phyloP scores from a whole-genome alignment of 2,888 invertebrate species.

The Heliconius cydno region DNA sequence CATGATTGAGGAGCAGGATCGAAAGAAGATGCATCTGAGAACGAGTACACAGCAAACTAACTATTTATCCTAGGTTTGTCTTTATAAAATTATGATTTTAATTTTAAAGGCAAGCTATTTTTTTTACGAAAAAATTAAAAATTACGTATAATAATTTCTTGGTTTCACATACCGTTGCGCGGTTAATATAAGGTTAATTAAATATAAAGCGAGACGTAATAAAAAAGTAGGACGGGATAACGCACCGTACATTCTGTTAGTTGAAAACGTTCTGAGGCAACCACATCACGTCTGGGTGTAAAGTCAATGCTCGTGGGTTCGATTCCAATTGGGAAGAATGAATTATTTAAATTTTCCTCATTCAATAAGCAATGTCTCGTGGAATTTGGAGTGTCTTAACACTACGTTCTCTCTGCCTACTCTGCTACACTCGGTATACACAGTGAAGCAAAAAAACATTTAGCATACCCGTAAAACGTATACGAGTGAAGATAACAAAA shows the following conservation, averaged over 20 bases:
- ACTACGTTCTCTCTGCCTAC: no score
- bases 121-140: no score
- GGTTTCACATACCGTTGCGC: no score
- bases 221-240: no score
- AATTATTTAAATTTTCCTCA: not conserved
- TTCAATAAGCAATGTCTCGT: no score
- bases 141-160: no score
- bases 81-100: not conserved
- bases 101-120: not conserved
- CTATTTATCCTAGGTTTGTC: not conserved
- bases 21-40: constrained; percentile 28
- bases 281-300: not conserved
- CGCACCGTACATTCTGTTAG: no score
- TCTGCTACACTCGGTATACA: no score
- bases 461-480: not conserved
- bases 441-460: not conserved
- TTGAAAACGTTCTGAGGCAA: no score
- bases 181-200: no score
- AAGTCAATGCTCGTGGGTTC: not conserved
- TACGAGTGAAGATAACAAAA: constrained; percentile 6
- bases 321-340: not conserved
- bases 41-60: not conserved
- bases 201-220: no score
- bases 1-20: constrained; percentile 46
- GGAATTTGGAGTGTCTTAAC: no score